These are phyloP conservation scores for Anguilla marmorata DNA, from an alignment of 2,797 vertebrate species.

Conservation along the genomic window DNA sequence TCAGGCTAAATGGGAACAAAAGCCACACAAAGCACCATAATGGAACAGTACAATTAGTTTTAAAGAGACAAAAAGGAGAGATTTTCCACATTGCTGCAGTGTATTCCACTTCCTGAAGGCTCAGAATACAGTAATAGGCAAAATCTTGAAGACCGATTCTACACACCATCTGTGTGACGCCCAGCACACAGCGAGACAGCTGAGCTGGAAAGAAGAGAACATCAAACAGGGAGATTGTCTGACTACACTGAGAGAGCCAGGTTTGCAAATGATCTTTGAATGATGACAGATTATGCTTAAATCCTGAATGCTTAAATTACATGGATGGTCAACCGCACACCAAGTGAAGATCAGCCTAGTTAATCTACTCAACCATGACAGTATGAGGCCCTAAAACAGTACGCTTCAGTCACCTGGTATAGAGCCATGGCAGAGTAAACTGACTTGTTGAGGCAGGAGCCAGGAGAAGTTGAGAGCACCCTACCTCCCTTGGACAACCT, in stretches of 20 bases:
- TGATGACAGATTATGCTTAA: neutral
- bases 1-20: neutral
- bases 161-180: neutral
- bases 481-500: neutral
- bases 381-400: neutral
- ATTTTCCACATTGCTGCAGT: neutral
- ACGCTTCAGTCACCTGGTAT: neutral
- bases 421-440: neutral
- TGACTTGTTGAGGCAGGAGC: slow-evolving; percentile 2
- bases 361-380: neutral
- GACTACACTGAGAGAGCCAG: neutral
- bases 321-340: neutral
- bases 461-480: neutral
- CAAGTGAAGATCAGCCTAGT: neutral
- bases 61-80: neutral
- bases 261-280: neutral
- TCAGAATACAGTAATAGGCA: neutral
- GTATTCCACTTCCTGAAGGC: neutral
- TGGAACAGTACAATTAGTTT: neutral
- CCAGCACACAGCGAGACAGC: neutral
- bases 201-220: neutral
- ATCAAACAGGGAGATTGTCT: neutral
- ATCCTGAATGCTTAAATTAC: neutral
- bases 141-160: neutral
- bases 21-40: neutral